phyloP scores from a whole-genome alignment of 2,888 invertebrate species.

The Dorcus parallelipipedus region DNA sequence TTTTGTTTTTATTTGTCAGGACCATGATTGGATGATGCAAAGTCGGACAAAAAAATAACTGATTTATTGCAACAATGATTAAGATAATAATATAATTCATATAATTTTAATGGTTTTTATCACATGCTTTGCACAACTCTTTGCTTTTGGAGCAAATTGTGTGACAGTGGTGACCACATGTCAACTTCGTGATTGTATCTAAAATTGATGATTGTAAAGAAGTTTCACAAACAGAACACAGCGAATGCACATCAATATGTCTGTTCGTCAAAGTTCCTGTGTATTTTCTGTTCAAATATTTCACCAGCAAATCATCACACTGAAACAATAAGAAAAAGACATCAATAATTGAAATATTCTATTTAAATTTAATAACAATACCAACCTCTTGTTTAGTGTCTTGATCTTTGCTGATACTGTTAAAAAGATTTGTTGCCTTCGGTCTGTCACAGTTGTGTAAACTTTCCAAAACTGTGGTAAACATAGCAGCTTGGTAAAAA shows the following conservation, averaged over 20 bases:
- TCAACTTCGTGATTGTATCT: conserved; percentile 30
- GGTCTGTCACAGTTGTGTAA: conserved; percentile 6
- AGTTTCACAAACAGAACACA: conserved; percentile 39
- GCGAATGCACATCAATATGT: conserved; percentile 12
- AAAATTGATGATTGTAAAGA: conserved; percentile 35
- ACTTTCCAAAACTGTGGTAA: conserved; percentile 50
- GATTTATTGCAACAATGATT: neutral
- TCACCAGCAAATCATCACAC: conserved; percentile 36
- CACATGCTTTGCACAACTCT: conserved; percentile 34
- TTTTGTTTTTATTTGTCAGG: conserved; percentile 7
- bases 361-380: neutral
- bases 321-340: conserved; percentile 29
- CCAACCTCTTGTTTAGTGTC: conserved; percentile 9
- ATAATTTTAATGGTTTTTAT: neutral
- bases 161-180: conserved; percentile 41
- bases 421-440: conserved; percentile 16
- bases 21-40: neutral
- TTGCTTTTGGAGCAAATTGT: conserved; percentile 33
- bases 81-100: neutral
- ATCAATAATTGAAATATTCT: neutral
- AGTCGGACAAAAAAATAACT: too few relatives aligned
- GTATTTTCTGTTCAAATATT: conserved; percentile 35
- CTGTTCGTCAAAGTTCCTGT: conserved; percentile 11
- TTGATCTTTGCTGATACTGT: conserved; percentile 16
- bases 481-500: conserved; percentile 59